These are phyloP conservation scores for Pseudoatta argentina DNA, from an alignment of 1,140 invertebrate genomes.

Conservation along the genomic window DNA sequence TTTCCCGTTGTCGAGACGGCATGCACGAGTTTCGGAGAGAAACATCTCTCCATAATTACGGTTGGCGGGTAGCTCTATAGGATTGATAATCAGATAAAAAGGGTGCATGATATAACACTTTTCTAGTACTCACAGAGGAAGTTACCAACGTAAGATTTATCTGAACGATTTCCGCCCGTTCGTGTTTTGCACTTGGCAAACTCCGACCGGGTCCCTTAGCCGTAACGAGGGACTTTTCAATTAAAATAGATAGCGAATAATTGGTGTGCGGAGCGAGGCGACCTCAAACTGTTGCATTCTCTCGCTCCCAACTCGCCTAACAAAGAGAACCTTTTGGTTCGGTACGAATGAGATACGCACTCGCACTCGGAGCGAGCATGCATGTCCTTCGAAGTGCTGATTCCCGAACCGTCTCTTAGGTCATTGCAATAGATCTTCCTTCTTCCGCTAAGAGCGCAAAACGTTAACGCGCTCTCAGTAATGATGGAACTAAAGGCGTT, in stretches of 20 bases:
- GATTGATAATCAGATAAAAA: conserved; percentile 9
- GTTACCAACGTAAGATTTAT: conserved; percentile 28
- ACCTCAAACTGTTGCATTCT: conserved; percentile 64
- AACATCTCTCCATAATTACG: conserved; percentile 70
- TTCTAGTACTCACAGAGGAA: conserved; percentile 11
- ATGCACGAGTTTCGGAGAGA: conserved; percentile 35
- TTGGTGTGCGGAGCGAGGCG: conserved; percentile 64
- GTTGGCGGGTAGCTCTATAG: conserved; percentile 62
- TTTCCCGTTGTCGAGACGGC: conserved; percentile 10
- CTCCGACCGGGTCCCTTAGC: conserved; percentile 69
- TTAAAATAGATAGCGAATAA: conserved; percentile 75
- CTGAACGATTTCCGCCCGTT: conserved; percentile 63
- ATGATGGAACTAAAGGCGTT: conserved; percentile 22
- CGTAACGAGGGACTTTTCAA: conserved; percentile 66
- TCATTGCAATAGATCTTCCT: conserved; percentile 73
- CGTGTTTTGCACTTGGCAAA: conserved; percentile 74
- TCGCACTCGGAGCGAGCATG: conserved; percentile 29
- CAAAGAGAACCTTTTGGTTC: conserved; percentile 62
- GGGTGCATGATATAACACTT: background rate
- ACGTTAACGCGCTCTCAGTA: conserved; percentile 29
- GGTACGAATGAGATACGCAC: conserved; percentile 40
- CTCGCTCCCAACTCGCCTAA: conserved; percentile 59
- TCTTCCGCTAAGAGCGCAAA: conserved; percentile 58
- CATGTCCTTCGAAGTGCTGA: conserved; percentile 45
- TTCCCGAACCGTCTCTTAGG: conserved; percentile 75